A percentile compares a stretch with the other conserved stretches of the same genome.
phyloP scores from a whole-genome alignment of 2,113 vertebrate genomes.

The Malaclemys terrapin region DNA sequence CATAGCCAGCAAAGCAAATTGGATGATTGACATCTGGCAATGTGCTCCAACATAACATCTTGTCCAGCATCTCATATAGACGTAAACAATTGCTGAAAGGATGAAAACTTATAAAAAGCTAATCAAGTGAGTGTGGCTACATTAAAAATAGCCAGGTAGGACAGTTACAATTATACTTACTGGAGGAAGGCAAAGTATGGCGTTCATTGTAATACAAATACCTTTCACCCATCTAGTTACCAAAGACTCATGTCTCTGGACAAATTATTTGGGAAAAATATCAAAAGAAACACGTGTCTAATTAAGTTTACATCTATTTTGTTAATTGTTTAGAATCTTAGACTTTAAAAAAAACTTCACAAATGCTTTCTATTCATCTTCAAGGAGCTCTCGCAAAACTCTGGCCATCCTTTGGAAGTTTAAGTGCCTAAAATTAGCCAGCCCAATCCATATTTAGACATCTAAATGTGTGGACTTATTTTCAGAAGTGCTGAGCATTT shows the following conservation, averaged over 20 bases:
- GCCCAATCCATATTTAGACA: not conserved
- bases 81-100: not conserved
- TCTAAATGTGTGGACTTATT: not conserved
- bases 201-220: not conserved
- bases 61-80: not conserved
- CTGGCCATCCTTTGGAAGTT: not conserved
- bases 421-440: not conserved
- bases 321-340: not conserved
- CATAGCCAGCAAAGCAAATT: not conserved
- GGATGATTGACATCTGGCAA: not conserved
- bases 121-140: not conserved
- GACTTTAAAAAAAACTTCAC: fast-evolving
- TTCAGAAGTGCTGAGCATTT: fast-evolving
- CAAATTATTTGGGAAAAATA: not conserved
- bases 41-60: fast-evolving
- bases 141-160: not conserved
- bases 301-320: not conserved
- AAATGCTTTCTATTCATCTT: not conserved
- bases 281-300: not conserved
- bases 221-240: not conserved
- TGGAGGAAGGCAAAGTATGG: not conserved
- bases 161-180: not conserved
- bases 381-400: not conserved
- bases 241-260: not conserved
- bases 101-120: not conserved